Base-by-base conservation (phyloP, 2,797 vertebrate species). In the Pterois miles region DNA sequence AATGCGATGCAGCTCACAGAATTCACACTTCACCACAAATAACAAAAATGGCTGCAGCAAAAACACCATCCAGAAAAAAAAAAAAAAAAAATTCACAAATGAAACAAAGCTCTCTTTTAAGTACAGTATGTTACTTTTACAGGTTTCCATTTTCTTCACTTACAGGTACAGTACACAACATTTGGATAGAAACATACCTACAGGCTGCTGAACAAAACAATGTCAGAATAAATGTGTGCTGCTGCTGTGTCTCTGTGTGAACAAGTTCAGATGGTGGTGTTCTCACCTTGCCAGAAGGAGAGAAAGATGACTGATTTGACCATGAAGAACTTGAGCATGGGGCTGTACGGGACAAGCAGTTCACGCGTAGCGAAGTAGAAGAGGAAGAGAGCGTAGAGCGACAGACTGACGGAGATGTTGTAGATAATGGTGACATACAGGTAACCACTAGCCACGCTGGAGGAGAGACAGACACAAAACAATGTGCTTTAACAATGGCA, bases 281-380 rank as follows among this genome's bases (percentile, higher is more conserved):
- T n/a, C 80, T 78, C 71, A 94, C 93, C 93, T 81, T 94, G 94
- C 92, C 92, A 94, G 88, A 99, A 99, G 85, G 98, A 99, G 58
- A 99, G 96, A 76, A 99, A 99, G 92, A 99, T 99, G 92, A 99
- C 98, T 0, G 98, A 99, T 91, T 99, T 99, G 91, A 99, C 97
- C 98, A 99, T 99, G 93, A 99, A 97, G 94, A 99, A 99, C 94
- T 99, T 99, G 86, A 99, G 97, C 91, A 99, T 94, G 0, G 98
- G 98, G 87, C 96, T 98, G 89, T 98, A 99, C n/a, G 98, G 97
- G 83, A 97, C 97, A 4, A 99, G 97, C 29, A 99, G 96, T 59
- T 99, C 97, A 12, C 97, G 96, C 0, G 98, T 99, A 80, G 98
- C 96, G 0, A 99, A 99, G 93, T 99, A 99, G 95, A 99, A 99